Base-by-base conservation (phyloP, 2,888 invertebrate genomes). In the Pyrgus malvae region DNA sequence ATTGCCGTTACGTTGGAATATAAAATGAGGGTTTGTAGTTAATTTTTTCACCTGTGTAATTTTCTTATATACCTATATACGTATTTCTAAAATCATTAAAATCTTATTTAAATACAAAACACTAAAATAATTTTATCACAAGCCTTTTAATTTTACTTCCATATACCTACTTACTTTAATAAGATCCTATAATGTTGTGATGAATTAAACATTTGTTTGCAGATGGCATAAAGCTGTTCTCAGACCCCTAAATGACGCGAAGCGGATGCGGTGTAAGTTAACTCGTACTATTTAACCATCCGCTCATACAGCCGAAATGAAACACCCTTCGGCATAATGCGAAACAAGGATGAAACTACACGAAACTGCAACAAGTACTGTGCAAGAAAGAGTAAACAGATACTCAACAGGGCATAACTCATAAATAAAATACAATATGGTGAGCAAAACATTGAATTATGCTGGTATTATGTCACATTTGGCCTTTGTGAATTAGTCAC, bases 371-470 rank as follows among this genome's bases (percentile, higher is more conserved):
- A 35, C 7, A 33, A 19, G 40, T n/a, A 9, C 11, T n/a, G 66
- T 56, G 63, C 62, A 19, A 35, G 66, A 83, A 69, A 76, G 77
- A 69, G 83, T 77, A 58, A 62, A 58, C 64, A 33, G 50, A 74
- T 66, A 77, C 67, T 79, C 81, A 79, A 77, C 82, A 72, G 80
- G 66, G 82, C 86, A 89, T 90, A 85, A 88, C 88, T 89, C 89
- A 90, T 91, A 91, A 91, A 91, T 91, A 90, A 90, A 90, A 85
- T 86, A 90, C 89, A 91, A 91, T 91, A 91, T 91, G 90, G 91
- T 90, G 90, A 90, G 89, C 90, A 90, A 89, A 91, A 91, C 90
- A 90, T 89, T 90, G 89, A 88, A 90, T 90, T 90, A 89, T 90
- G 87, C 83, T 66, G 85, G 87, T 88, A 90, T 90, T 90, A 90